phyloP scores from a whole-genome alignment of 2,888 invertebrate genomes.

The Acronicta leporina region DNA sequence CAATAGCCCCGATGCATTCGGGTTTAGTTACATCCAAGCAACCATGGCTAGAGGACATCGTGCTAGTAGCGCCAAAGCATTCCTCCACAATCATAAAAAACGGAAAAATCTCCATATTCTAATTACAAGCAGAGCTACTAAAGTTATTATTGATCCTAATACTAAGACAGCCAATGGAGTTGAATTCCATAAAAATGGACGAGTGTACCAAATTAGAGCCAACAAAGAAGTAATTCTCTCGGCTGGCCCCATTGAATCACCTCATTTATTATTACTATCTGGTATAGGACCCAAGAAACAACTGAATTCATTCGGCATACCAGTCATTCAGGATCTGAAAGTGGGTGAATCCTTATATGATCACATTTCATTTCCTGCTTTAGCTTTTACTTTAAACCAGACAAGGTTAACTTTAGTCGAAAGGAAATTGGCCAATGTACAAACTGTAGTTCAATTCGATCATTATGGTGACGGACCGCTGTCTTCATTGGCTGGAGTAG shows the following conservation, averaged over 20 bases:
- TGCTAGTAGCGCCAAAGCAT: slow-evolving; percentile 89
- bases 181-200: slow-evolving; percentile 73
- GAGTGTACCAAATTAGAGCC: slow-evolving; percentile 82
- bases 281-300: slow-evolving; percentile 91
- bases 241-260: slow-evolving; percentile 94
- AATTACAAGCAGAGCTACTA: slow-evolving; percentile 87
- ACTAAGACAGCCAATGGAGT: slow-evolving; percentile 82
- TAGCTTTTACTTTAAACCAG: slow-evolving; percentile 87
- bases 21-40: slow-evolving; percentile 85
- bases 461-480: slow-evolving; percentile 86
- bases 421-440: slow-evolving; percentile 68
- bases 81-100: slow-evolving; percentile 85
- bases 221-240: slow-evolving; percentile 90
- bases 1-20: slow-evolving; percentile 91
- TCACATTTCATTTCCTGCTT: slow-evolving; percentile 90
- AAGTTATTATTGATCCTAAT: slow-evolving; percentile 88
- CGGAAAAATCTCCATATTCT: slow-evolving; percentile 90
- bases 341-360: slow-evolving; percentile 92
- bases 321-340: slow-evolving; percentile 89
- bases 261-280: slow-evolving; percentile 92
- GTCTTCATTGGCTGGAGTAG: slow-evolving; percentile 87
- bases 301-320: slow-evolving; percentile 88
- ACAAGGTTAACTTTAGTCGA: slow-evolving; percentile 73
- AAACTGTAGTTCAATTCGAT: slow-evolving; percentile 74
- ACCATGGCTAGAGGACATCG: slow-evolving; percentile 86